Conservation (phyloP, 2,888 invertebrate genomes). For the Himalopsyche tibetana region DNA sequence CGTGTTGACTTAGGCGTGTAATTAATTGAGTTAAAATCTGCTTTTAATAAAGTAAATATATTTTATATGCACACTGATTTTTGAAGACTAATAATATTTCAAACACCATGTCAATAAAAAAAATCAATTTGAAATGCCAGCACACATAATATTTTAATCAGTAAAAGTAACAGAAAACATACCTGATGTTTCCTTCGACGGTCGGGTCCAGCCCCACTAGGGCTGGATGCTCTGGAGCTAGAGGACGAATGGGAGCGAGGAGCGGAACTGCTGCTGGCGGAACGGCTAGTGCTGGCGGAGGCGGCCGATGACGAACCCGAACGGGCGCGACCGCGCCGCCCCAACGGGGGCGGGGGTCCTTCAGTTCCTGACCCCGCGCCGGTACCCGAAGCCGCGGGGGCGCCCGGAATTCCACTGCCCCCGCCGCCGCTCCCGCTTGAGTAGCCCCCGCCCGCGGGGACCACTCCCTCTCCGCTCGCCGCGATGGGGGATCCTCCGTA, state of each 20-base stretch:
- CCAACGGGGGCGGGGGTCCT: conserved; percentile 68
- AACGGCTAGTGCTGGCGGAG: conserved; percentile 75
- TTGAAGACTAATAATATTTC: no score
- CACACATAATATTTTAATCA: no score
- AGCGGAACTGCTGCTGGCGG: conserved; percentile 75
- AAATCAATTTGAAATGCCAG: no score
- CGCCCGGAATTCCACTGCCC: conserved; percentile 73
- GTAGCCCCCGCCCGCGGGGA: conserved; percentile 73
- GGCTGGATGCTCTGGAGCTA: conserved; percentile 78
- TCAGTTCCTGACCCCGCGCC: conserved; percentile 62
- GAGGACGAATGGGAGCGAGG: conserved; percentile 76
- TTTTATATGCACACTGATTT: no score
- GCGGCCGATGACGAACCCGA: conserved; percentile 76
- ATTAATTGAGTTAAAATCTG: no score
- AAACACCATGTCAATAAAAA: no score
- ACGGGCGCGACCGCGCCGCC: conserved; percentile 68
- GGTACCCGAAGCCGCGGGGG: conserved; percentile 62
- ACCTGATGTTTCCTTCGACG: conserved; percentile 74
- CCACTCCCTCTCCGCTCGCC: conserved; percentile 68
- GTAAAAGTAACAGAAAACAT: conserved; percentile 39
- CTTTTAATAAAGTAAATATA: no score
- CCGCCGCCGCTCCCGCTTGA: conserved; percentile 71
- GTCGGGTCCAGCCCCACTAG: conserved; percentile 72
- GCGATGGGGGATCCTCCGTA: conserved; percentile 55
- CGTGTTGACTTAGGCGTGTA: no score